A percentile compares a stretch with the other conserved stretches of the same genome.
These are phyloP conservation scores for Agrochola circellaris DNA, from an alignment of 2,888 invertebrate genomes.

Conservation along the genomic window DNA sequence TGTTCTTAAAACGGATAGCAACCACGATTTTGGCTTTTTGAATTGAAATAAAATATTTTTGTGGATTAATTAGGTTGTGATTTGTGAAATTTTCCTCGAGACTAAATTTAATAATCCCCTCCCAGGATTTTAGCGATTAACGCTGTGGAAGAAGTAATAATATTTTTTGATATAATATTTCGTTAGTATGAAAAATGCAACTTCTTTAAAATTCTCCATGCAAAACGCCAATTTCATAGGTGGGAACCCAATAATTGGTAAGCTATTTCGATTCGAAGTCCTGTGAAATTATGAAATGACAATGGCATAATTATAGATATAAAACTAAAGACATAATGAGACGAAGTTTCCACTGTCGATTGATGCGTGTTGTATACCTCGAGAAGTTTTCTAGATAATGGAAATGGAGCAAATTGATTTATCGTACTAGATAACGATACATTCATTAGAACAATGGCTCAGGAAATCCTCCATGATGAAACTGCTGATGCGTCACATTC, in stretches of 20 bases:
- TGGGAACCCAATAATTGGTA: no score
- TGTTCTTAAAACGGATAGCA: neutral
- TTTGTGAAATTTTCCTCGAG: neutral
- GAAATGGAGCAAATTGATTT: conserved; percentile 18
- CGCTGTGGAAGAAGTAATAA: neutral
- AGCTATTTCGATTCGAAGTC: neutral
- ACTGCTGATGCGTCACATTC: conserved; percentile 17
- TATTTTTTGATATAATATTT: neutral
- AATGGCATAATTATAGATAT: neutral
- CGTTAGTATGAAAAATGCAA: no score
- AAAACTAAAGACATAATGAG: neutral
- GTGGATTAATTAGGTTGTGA: neutral
- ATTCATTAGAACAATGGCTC: conserved; percentile 45
- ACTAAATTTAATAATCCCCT: neutral
- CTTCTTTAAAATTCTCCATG: no score
- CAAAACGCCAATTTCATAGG: no score
- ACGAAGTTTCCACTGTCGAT: neutral
- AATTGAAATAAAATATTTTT: neutral
- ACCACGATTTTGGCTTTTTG: neutral
- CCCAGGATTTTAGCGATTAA: neutral
- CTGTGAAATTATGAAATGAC: neutral
- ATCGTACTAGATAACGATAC: conserved; percentile 5
- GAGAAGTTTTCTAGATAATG: conserved; percentile 6
- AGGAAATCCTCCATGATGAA: conserved; percentile 42
- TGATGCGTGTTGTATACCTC: conserved; percentile 20